Percentiles rank a stretch among this genome's conserved stretches.
Evolutionary conservation across 92 coral and sea anemone genomes (phyloP).

Genomic region (Galaxea fascicularis): DNA sequence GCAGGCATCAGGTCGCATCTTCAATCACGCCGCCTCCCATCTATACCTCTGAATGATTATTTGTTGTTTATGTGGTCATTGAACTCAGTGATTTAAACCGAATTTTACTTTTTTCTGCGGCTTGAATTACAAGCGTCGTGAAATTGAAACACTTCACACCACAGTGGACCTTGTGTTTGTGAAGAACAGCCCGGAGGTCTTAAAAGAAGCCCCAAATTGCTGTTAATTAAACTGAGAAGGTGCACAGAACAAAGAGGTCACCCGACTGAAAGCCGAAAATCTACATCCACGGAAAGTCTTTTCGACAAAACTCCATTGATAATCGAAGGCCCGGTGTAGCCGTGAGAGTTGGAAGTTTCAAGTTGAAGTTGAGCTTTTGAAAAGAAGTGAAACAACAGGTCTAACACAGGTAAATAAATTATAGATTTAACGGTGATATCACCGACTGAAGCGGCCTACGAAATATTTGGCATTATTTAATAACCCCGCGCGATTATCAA

Average conservation of each 20-base stretch:
- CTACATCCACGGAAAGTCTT: not conserved
- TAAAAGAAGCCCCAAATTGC: not conserved
- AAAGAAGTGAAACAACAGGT: not conserved
- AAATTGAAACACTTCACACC: too few species aligned
- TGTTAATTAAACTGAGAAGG: constrained; percentile 18
- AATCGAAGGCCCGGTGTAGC: too few species aligned
- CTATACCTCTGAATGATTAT: too few species aligned
- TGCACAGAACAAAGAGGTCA: not conserved
- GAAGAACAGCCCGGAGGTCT: constrained; percentile 13
- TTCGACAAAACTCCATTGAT: too few species aligned
- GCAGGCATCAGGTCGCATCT: too few species aligned
- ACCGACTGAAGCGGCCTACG: not conserved
- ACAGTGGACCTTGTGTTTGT: not conserved
- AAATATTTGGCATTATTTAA: constrained; percentile 23
- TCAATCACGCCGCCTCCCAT: too few species aligned
- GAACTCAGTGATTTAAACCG: too few species aligned
- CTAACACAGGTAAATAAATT: not conserved
- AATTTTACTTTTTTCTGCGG: not conserved
- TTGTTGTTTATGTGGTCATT: too few species aligned
- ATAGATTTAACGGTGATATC: not conserved
- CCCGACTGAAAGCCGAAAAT: not conserved
- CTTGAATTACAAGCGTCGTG: not conserved
- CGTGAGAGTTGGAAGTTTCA: not conserved
- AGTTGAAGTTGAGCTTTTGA: not conserved
- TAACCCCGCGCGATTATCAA: constrained; percentile 18